Evolutionary conservation across 92 coral and sea anemone genomes (phyloP), one percentile per base, ranked within the genome.

Genomic region (Umimayanthus chanpuru): DNA sequence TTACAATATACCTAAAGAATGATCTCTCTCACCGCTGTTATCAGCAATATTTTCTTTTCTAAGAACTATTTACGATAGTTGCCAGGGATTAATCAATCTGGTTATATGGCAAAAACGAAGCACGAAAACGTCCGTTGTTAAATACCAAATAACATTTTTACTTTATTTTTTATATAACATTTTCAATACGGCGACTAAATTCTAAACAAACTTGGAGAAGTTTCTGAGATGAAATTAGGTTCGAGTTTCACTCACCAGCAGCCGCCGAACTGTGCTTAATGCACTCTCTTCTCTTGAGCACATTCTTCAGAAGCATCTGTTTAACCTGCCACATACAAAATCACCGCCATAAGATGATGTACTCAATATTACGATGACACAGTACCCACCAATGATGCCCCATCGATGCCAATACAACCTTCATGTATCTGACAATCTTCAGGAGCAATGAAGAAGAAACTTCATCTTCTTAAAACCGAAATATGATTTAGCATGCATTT

Each of bases 271-370:
- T 96, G 26, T 92, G 94, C 68, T 93, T 93, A 30, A 96, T 80
- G 79, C 93, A 95, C 56, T 96, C 99, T 71, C 93, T 90, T 75
- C 98, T 90, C 30, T 91, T 92, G 73, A 90, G 67, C 41, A 96
- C 95, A 91, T 93, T 93, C 86, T 95, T 91, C 16, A 92, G 80
- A 65, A 96, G 96, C 99, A 96, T 96, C 77, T 96, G 98, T 78
- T 91, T 93, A 30, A 94, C 94, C 99, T 96, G 75, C 11, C 7
- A 44, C 5, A 43, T 4, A 29, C 32, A 67, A 43, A 39, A 16
- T 11, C 29, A 72, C 9, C 9, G 76, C 40, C 3, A 21, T 53
- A n/a, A n/a, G n/a, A 72, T 53, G 41, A 56, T 11, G 14, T 5
- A 39, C 2, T 14, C 9, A n/a, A 32, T 15, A 67, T 14, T 61